phyloP scores from a whole-genome alignment of 2,113 vertebrate genomes.

The Cephalophus harveyi region DNA sequence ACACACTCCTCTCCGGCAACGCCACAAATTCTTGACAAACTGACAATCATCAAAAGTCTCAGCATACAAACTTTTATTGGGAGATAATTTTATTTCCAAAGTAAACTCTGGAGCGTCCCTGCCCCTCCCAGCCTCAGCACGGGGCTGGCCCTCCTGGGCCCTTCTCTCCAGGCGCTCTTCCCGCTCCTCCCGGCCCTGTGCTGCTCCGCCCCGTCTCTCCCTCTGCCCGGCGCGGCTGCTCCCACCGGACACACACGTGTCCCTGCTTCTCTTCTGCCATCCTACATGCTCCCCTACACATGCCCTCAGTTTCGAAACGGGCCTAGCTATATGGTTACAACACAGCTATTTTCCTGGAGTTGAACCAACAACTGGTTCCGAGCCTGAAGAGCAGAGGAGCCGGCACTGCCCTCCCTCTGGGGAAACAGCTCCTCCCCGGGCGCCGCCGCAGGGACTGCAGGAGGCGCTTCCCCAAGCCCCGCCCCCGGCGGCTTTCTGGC shows the following conservation, averaged over 20 bases:
- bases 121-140: not conserved
- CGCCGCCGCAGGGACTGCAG: rapidly evolving
- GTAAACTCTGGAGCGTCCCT: not conserved
- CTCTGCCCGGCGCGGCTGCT: too few species aligned
- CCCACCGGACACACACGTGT: rapidly evolving
- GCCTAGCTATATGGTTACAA: not conserved
- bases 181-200: not conserved
- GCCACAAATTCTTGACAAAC: not conserved
- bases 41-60: not conserved
- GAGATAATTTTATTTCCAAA: not conserved
- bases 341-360: not conserved
- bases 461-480: not conserved
- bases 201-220: not conserved
- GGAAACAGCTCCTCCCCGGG: not conserved
- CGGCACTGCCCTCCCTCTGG: too few species aligned
- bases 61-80: not conserved
- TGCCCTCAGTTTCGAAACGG: too few species aligned
- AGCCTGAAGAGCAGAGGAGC: not conserved
- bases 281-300: not conserved
- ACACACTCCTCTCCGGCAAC: rapidly evolving
- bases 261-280: not conserved
- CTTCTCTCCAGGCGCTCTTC: rapidly evolving
- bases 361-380: not conserved
- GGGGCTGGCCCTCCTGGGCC: not conserved
- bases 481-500: rapidly evolving